Base-by-base conservation (phyloP, 1,140 invertebrate genomes). In the Aphidius ervi region DNA sequence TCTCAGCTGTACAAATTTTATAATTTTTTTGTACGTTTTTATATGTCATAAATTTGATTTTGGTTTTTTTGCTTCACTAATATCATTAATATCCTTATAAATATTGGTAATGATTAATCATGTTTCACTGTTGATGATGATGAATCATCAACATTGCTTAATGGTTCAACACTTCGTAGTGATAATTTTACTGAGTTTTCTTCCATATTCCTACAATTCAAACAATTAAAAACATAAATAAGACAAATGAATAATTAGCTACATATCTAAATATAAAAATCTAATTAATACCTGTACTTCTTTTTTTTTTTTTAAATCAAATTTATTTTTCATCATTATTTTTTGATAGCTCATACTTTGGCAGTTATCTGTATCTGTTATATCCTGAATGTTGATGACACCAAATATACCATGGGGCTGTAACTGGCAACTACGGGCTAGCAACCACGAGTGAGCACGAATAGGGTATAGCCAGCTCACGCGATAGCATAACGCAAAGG, bases 1-100 rank as follows among this genome's bases (percentile, higher is more conserved):
- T 76, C 64, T 80, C 74, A 53, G 75, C 78, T 80, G 70, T 68
- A 72, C 67, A 75, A 62, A 77, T 68, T 66, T 65, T 68, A 74
- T 59, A 73, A 71, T 67, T 5, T 20, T 20, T 49, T 10, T 46
- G 23, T 40, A 16, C 39, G 57, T 58, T 56, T 60, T 47, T 10
- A 46, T 10, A n/a, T 78, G 76, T 43, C 79, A 62, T 54, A 81
- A 64, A 45, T 73, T 76, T 43, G 77, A 78, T 58, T 77, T 74
- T 23, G 74, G 68, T 40, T 77, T 78, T 70, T 69, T 78, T 5
- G 77, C 76, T 58, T 77, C 71, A 60, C 72, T 77, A 39, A 76
- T 69, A 9, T 80, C 76, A 53, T 75, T 73, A 1, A 73, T 65
- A 6, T 62, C 46, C 31, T 47, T 45, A n/a, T n/a, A n/a, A 23